Base-by-base conservation (phyloP, 2,797 vertebrate genomes). In the Lithobates sylvaticus region DNA sequence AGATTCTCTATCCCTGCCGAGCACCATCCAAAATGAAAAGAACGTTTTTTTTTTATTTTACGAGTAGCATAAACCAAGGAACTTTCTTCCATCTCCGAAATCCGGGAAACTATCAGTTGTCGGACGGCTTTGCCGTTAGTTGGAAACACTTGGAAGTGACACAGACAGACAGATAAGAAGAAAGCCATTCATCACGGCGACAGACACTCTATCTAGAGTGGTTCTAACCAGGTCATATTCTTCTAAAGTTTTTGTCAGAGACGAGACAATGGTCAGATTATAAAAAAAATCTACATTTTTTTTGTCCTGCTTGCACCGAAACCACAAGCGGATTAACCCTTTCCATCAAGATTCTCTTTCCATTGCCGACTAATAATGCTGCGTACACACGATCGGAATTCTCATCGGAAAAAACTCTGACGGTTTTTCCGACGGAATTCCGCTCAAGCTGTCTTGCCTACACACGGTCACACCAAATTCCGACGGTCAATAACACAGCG, bases 121-220 rank as follows among this genome's bases (percentile, higher is more conserved):
- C 86, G 92, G 88, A 88, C 78, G 42, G 61, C 78, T 89, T 88
- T 88, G 89, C 92, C 89, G 92, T 78, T 90, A 86, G 88, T 91
- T 90, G 92, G 91, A 91, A 91, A 91, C 84, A 89, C 90, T 89
- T 85, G 7, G 79, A 90, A 80, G 32, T 32, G 65, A 68, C 47
- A 47, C 27, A 34, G 44, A 32, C 39, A 34, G 42, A 34, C 39
- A 78, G 67, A 70, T 80, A 80, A 80, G n/a, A 15, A 54, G 89
- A 91, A 91, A 92, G 86, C 74, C 67, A 1, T 92, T 85, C 76
- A 88, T 91, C 90, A 92, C 67, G 81, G 69, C 93, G 93, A 94
- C 92, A 89, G 90, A 90, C 92, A 90, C 86, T 90, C 93, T 81
- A 92, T 39, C 6, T 39, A 8, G 4, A 39, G 36, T 39, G 36